Conservation (phyloP, 2,888 invertebrate genomes). For the Leptinotarsa tumamoca region DNA sequence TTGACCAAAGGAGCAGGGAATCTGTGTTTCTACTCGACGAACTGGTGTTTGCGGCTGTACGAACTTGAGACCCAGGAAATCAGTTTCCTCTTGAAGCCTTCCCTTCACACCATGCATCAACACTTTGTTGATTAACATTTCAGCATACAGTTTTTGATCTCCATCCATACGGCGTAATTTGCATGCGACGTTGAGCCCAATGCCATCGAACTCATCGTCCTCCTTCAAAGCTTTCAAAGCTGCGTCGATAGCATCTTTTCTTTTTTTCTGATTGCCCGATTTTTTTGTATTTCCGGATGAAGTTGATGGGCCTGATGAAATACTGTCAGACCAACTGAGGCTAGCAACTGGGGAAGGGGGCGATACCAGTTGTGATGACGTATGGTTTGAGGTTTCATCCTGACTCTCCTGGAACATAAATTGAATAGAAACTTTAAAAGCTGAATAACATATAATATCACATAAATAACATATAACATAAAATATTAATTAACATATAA, state of each 20-base stretch:
- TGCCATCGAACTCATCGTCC: slow-evolving; percentile 27
- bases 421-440: neutral
- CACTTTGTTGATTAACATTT: slow-evolving; percentile 39
- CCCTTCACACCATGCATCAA: too few relatives aligned
- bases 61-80: too few relatives aligned
- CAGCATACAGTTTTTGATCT: slow-evolving; percentile 26
- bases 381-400: slow-evolving; percentile 17
- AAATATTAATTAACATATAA: slow-evolving; percentile 7
- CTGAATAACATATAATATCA: neutral
- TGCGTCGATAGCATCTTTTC: slow-evolving; percentile 18
- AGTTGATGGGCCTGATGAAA: slow-evolving; percentile 19
- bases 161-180: slow-evolving; percentile 31
- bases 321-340: slow-evolving; percentile 16
- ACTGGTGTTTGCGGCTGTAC: too few relatives aligned
- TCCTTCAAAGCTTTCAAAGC: slow-evolving; percentile 18
- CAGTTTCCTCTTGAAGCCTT: too few relatives aligned
- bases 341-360: slow-evolving; percentile 6
- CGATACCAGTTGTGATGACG: slow-evolving; percentile 18
- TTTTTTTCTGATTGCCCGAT: slow-evolving; percentile 20
- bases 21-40: too few relatives aligned
- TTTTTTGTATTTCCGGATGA: slow-evolving; percentile 19
- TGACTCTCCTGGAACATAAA: neutral
- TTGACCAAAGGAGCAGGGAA: too few relatives aligned
- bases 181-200: slow-evolving; percentile 36
- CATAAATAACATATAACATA: neutral